Base-by-base conservation (phyloP, 2,888 invertebrate genomes). In the Gastrophysa polygoni region DNA sequence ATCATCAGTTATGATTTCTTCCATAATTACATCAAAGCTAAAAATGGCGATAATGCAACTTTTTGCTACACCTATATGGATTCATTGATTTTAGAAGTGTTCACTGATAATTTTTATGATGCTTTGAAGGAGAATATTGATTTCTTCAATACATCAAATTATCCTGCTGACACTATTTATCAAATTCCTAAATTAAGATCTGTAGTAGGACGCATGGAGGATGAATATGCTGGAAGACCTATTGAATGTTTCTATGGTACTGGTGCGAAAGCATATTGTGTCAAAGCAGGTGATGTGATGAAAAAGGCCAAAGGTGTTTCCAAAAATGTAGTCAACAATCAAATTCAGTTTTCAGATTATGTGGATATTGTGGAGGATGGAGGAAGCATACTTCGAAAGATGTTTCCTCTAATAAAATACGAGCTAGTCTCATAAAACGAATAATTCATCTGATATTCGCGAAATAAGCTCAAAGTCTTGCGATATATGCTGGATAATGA, bases 91-190 rank as follows among this genome's bases (percentile, higher is more conserved):
- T 63, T 63, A 32, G 38, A 63, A 18, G 18, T 60, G 18, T 17
- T 34, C 18, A 64, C 57, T 29, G 21, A 32, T n/a, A 55, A 61
- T 51, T 64, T 64, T 43, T 61, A 61, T 46, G 20, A 52, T 6
- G 59, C 59, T 20, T 38, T 50, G 10, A 58, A 58, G 14, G 8
- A 21, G 43, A 59, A 52, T 32, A 34, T 49, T 38, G 18, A 57
- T 24, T 46, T 44, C 32, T 64, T 55, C 34, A 55, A 61, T 16
- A 61, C 58, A 10, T 64, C 60, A 7, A 64, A 64, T 43, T 64
- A 60, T 57, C 18, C 49, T 24, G 1, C 11, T 10, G 28, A 58
- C 16, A 61, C 61, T 44, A 34, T 20, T 28, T 51, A 60, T 28
- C 10, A 24, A 11, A 49, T 64, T 38, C 60, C 57, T 21, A 16